Percentiles rank a stretch among this genome's conserved stretches.
phyloP scores from a whole-genome alignment of 2,797 vertebrate species.

The Eleutherodactylus coqui region DNA sequence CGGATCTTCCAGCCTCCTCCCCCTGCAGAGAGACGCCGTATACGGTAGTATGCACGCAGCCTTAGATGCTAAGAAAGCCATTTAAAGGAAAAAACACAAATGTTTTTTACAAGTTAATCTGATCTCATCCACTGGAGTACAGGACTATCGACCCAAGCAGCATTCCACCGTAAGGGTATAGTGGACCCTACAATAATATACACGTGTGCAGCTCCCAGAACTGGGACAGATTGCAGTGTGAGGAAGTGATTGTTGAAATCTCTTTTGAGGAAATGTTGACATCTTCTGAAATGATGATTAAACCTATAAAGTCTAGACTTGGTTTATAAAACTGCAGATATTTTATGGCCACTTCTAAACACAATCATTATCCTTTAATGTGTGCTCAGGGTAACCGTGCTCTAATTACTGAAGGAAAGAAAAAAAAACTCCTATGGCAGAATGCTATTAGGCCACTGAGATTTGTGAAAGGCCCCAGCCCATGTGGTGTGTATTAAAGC shows the following conservation, averaged over 20 bases:
- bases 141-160: neutral
- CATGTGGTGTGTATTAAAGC: conserved; percentile 98
- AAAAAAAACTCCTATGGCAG: conserved; percentile 69
- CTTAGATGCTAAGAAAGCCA: neutral
- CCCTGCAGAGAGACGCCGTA: too few species aligned
- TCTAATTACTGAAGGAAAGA: conserved; percentile 68
- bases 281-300: conserved; percentile 64
- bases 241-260: conserved; percentile 43
- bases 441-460: conserved; percentile 72
- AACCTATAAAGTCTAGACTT: conserved; percentile 56
- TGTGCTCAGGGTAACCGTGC: conserved; percentile 71
- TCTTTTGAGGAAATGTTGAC: conserved; percentile 45
- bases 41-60: too few species aligned
- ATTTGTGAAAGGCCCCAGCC: conserved; percentile 75
- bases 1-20: too few species aligned
- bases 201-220: neutral
- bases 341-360: conserved; percentile 66
- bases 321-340: conserved; percentile 63
- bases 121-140: neutral
- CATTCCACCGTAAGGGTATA: neutral
- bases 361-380: conserved; percentile 71
- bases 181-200: neutral
- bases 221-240: conserved; percentile 41
- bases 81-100: neutral
- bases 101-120: neutral